Base-by-base conservation (phyloP, 2,888 invertebrate genomes). In the Eremobia ochroleuca region DNA sequence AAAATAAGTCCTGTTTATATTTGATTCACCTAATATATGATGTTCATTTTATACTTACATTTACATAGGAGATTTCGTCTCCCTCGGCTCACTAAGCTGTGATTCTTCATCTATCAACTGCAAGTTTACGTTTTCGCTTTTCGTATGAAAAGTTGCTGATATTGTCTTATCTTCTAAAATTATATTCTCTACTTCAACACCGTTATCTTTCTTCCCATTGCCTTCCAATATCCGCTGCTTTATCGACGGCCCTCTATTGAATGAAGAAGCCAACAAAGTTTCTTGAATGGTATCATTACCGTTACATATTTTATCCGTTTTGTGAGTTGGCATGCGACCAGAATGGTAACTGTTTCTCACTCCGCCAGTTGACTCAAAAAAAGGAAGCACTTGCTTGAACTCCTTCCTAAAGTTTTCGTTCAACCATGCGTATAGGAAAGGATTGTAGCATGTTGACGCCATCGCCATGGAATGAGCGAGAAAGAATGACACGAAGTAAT, bases 381-480 rank as follows among this genome's bases (percentile, higher is more conserved):
- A 97, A 84, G 98, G 98, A 81, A 98, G 93, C 0, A 98, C 98
- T 93, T 98, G 98, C 91, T 98, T 98, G 93, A 99, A 99, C 94
- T 99, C 99, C 93, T 99, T 99, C 79, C 99, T 98, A 92, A 99
- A 99, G 94, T 98, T 99, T 89, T 99, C 99, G 94, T 99, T 99
- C 92, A 99, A 97, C 99, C 99, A 99, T 31, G 99, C 99, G 93
- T 99, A 99, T 13, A 99, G 97, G 92, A 99, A 99, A 0, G 99
- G 99, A 93, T 99, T 99, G 97, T 99, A 99, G 93, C 99, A 99
- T 0, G 99, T 99, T 64, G 99, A 99, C 71, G 99, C 99, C 99
- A 99, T 99, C 65, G 99, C 99, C 92, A 99, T 97, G 4, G 99
- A 98, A 94, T 99, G 99, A 5, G 98, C 98, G 81, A 99, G 97